A percentile compares a stretch with the other conserved stretches of the same genome.
Evolutionary conservation across 1,140 invertebrate genomes (phyloP).

Genomic region (Himalopsyche phryganea): DNA sequence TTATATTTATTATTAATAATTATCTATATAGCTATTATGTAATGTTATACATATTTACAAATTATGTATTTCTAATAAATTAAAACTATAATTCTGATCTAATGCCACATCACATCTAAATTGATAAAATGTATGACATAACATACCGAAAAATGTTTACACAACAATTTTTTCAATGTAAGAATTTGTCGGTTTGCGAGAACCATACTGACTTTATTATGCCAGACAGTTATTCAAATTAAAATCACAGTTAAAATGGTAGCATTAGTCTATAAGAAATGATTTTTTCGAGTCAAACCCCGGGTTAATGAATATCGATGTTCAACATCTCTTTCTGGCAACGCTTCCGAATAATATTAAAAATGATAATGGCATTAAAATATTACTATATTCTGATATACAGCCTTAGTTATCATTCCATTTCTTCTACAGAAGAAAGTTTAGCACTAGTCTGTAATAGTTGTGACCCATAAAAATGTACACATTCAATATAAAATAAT

Average conservation of each 20-base stretch:
- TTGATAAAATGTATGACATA: constrained; percentile 5
- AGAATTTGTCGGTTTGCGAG: background rate
- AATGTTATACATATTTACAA: constrained; percentile 14
- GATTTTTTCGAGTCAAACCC: too few species aligned
- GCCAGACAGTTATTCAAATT: background rate
- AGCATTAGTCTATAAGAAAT: too few species aligned
- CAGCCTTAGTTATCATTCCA: background rate
- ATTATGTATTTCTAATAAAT: constrained; percentile 8
- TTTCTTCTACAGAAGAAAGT: background rate
- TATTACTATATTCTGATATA: background rate
- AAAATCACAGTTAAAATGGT: background rate
- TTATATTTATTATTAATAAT: background rate
- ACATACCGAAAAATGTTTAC: background rate
- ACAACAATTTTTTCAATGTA: background rate
- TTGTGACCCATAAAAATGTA: background rate
- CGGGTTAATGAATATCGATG: too few species aligned
- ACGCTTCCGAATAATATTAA: too few species aligned
- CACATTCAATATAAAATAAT: background rate
- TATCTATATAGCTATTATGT: constrained; percentile 7
- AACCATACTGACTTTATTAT: background rate
- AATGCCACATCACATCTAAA: constrained; percentile 2
- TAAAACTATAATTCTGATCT: background rate
- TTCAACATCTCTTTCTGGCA: too few species aligned
- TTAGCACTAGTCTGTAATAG: background rate
- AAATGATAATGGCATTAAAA: background rate